These are phyloP conservation scores for Coenonympha glycerion DNA, from an alignment of 2,888 invertebrate species.

Conservation along the genomic window DNA sequence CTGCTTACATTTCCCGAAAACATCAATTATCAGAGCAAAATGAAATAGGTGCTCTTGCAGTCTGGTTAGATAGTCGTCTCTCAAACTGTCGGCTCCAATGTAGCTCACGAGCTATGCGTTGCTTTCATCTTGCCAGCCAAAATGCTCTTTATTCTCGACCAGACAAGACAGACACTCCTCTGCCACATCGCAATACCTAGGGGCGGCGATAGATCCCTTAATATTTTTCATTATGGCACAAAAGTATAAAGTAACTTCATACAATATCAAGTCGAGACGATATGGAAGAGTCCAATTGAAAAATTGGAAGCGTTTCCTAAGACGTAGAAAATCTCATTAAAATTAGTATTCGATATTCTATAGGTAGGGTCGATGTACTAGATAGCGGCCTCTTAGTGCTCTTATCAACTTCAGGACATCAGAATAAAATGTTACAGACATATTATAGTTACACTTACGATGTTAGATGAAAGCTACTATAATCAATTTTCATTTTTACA, in stretches of 20 bases:
- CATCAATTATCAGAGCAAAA: slow-evolving; percentile 44
- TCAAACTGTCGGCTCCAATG: slow-evolving; percentile 37
- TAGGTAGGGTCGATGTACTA: too few species aligned
- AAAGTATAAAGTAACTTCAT: slow-evolving; percentile 47
- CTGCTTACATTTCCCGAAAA: slow-evolving; percentile 41
- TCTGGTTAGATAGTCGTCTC: slow-evolving; percentile 40
- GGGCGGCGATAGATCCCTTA: slow-evolving; percentile 40
- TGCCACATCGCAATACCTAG: slow-evolving; percentile 38
- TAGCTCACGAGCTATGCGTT: slow-evolving; percentile 49
- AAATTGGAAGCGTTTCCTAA: too few species aligned
- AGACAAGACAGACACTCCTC: slow-evolving; percentile 26
- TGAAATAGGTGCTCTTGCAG: slow-evolving; percentile 48
- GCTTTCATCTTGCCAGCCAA: slow-evolving; percentile 42
- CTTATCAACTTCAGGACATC: too few species aligned
- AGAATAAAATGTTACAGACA: too few species aligned
- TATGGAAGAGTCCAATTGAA: slow-evolving; percentile 57
- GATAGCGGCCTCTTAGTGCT: too few species aligned
- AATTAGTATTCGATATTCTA: too few species aligned
- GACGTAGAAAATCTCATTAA: too few species aligned
- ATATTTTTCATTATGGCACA: slow-evolving; percentile 42
- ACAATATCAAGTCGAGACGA: slow-evolving; percentile 47
- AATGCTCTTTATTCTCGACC: slow-evolving; percentile 31
- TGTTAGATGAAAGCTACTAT: too few species aligned
- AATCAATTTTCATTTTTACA: too few species aligned
- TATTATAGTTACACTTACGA: too few species aligned